Base-by-base conservation (phyloP, 1,140 invertebrate species). In the Nephila pilipes region DNA sequence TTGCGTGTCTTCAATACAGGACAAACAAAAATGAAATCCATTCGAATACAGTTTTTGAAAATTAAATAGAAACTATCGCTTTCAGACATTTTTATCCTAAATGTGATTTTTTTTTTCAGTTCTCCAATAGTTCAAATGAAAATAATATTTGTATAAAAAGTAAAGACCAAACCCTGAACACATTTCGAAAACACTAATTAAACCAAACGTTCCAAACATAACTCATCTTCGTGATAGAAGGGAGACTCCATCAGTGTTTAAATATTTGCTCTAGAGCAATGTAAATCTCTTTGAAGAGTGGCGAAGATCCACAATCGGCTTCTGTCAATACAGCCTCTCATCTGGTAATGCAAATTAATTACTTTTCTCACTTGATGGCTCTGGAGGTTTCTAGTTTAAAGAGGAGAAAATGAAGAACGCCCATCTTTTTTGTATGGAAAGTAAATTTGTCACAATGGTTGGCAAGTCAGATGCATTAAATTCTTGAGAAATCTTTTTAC, bases 401-500 rank as follows among this genome's bases (percentile, higher is more conserved):
- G 12, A 75, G 69, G 29, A 32, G 69, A 32, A 32, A 75, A 32
- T 5, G 16, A n/a, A 6, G 29, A 60, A 60, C 58, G 22, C 16
- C 58, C 46, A 46, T 60, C 58, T 18, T 25, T 12, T 69, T 75
- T 75, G 69, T 75, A 3, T 75, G 69, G 10, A 2, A 75, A 75
- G 29, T 32, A 32, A 75, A 36, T 75, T 75, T 36, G 69, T 75
- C 69, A 75, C 69, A 32, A 75, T 75, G 69, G n/a, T n/a, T n/a
- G n/a, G 25, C 16, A 16, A 36, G 29, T 75, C 69, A 36, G 32
- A 32, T 75, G 29, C 36, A 25, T 1, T 75, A 32, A 75, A 2
- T 16, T 10, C 63, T 14, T 65, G 63, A 65, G n/a, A 10, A 65
- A 65, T n/a, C 63, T 0, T 4, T 10, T 8, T 10, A 4, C 46